These are phyloP conservation scores for Dromas ardeola DNA, from an alignment of 2,113 vertebrate species.

Conservation along the genomic window DNA sequence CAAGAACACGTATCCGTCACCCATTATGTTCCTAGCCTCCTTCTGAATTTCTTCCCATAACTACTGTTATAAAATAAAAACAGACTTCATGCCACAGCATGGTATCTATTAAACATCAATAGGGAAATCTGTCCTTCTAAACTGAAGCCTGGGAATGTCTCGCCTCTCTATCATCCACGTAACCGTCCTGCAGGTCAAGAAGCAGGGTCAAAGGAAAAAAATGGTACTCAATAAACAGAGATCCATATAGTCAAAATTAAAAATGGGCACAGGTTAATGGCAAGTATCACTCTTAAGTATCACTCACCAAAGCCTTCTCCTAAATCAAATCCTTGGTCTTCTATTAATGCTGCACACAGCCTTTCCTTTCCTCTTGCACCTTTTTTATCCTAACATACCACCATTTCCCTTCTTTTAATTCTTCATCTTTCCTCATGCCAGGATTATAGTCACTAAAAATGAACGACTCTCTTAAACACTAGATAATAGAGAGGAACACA, in stretches of 20 bases:
- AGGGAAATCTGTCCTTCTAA: neutral
- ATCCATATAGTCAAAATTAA: neutral
- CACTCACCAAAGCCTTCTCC: neutral
- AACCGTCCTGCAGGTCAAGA: neutral
- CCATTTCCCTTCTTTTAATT: neutral
- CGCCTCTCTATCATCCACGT: rapidly evolving
- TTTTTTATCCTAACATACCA: neutral
- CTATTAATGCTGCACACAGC: neutral
- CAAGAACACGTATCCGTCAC: neutral
- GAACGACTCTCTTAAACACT: neutral
- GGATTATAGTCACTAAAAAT: neutral
- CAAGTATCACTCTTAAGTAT: no score
- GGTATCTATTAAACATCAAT: neutral
- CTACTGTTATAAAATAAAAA: neutral
- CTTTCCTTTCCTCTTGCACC: neutral
- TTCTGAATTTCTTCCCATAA: neutral
- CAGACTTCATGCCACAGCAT: neutral
- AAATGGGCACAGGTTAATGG: neutral
- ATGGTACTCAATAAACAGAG: rapidly evolving
- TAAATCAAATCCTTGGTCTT: neutral
- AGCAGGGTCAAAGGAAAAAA: neutral
- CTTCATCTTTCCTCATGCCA: neutral
- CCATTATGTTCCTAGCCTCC: neutral
- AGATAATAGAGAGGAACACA: neutral
- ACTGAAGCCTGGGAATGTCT: neutral